A percentile compares a stretch with the other conserved stretches of the same genome.
Evolutionary conservation across 2,888 invertebrate genomes (phyloP).

Genomic region (Acleris cristana): DNA sequence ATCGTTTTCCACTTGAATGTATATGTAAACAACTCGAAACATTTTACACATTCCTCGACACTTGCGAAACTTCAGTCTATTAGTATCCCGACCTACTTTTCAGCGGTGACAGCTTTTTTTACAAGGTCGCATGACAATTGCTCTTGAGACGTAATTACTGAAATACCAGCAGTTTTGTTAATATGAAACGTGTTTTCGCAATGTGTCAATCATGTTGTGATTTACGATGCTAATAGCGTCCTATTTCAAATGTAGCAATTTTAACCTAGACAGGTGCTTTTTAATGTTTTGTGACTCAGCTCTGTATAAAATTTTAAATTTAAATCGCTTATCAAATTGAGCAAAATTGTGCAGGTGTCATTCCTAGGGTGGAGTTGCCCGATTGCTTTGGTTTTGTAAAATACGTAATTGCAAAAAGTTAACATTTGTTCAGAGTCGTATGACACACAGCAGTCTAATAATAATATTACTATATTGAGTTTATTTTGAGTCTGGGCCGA

Average conservation of each 20-base stretch:
- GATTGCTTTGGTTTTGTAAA: too few species aligned
- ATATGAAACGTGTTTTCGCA: neutral
- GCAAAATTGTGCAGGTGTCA: too few species aligned
- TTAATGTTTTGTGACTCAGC: too few species aligned
- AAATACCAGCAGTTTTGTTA: slow-evolving; percentile 2
- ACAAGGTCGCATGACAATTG: slow-evolving; percentile 27
- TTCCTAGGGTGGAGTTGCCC: too few species aligned
- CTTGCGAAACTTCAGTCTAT: slow-evolving; percentile 22
- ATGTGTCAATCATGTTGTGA: neutral
- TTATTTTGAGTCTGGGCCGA: neutral
- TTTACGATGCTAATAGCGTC: too few species aligned
- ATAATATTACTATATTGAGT: neutral
- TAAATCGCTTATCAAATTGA: too few species aligned
- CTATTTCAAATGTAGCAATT: too few species aligned
- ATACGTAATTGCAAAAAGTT: too few species aligned
- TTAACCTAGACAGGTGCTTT: too few species aligned
- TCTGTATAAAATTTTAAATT: too few species aligned
- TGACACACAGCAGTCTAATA: neutral
- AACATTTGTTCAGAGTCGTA: too few species aligned
- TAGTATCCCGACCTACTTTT: slow-evolving; percentile 20
- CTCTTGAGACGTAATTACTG: slow-evolving; percentile 19
- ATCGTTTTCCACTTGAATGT: too few species aligned
- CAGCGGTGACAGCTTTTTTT: slow-evolving; percentile 22
- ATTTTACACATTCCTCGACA: slow-evolving; percentile 9
- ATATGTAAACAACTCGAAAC: slow-evolving; percentile 20